A percentile compares a stretch with the other conserved stretches of the same genome.
Conservation (phyloP, 2,797 vertebrate species). For the Poeciliopsis gracilis region DNA sequence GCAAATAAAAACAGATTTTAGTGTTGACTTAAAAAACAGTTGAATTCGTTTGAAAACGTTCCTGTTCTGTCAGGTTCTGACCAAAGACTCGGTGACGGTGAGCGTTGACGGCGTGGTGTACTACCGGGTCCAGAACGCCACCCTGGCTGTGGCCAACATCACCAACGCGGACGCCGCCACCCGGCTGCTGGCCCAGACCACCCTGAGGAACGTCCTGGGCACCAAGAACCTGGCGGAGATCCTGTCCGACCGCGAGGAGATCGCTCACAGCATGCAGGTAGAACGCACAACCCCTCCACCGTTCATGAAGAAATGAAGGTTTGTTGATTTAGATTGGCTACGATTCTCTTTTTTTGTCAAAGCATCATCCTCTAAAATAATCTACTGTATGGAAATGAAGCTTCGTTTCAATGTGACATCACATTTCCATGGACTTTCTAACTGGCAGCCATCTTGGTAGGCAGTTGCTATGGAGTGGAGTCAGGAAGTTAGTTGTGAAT, state of each 20-base stretch:
- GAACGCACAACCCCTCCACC: not conserved
- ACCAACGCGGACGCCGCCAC: constrained; percentile 92
- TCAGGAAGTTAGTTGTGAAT: too few species aligned
- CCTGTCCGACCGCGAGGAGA: constrained; percentile 95
- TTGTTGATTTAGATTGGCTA: too few species aligned
- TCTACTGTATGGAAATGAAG: too few species aligned
- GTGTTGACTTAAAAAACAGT: not conserved
- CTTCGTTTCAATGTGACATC: too few species aligned
- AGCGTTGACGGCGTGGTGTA: constrained; percentile 96
- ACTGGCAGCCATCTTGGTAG: too few species aligned
- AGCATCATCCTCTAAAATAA: too few species aligned
- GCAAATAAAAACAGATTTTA: not conserved
- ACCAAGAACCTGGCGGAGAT: constrained; percentile 96
- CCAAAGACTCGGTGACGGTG: constrained; percentile 94
- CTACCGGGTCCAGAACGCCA: constrained; percentile 94
- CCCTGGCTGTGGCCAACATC: constrained; percentile 92
- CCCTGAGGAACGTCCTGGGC: constrained; percentile 93
- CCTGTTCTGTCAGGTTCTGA: constrained; percentile 84
- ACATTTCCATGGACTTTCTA: too few species aligned
- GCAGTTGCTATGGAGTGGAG: too few species aligned
- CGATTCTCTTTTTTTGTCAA: too few species aligned
- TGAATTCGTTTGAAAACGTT: constrained; percentile 7
- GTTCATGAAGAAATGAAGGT: too few species aligned
- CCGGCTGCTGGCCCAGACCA: constrained; percentile 92
- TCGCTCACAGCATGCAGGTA: constrained; percentile 97